These are phyloP conservation scores for Trilocha varians DNA, from an alignment of 2,888 invertebrate genomes.

Conservation along the genomic window DNA sequence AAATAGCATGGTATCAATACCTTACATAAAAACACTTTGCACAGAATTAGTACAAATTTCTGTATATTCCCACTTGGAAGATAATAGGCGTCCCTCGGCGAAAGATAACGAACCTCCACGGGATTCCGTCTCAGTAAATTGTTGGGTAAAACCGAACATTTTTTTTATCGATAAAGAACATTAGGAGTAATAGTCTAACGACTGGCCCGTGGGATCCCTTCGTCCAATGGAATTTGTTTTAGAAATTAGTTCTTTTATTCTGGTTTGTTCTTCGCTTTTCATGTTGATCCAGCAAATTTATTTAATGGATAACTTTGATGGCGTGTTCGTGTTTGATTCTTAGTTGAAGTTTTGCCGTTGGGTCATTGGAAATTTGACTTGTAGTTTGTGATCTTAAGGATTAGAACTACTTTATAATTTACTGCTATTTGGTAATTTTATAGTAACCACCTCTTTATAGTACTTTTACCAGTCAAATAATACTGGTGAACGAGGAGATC, in stretches of 20 bases:
- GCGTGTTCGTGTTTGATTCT: too few species aligned
- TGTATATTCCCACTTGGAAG: constrained; percentile 50
- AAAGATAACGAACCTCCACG: constrained; percentile 49
- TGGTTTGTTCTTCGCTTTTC: not conserved
- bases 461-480: too few species aligned
- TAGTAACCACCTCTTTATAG: too few species aligned
- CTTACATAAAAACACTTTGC: too few species aligned
- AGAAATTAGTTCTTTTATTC: not conserved
- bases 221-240: constrained; percentile 3
- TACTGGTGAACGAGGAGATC: too few species aligned
- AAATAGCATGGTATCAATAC: too few species aligned
- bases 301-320: not conserved
- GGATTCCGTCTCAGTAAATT: constrained; percentile 24
- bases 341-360: too few species aligned
- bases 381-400: too few species aligned
- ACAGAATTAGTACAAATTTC: constrained; percentile 48
- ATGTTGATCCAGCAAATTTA: too few species aligned
- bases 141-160: constrained; percentile 10
- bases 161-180: constrained; percentile 27
- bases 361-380: too few species aligned
- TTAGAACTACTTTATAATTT: too few species aligned
- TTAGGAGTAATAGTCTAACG: constrained; percentile 3
- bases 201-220: not conserved
- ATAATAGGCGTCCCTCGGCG: constrained; percentile 50
- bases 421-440: too few species aligned